A percentile compares a stretch with the other conserved stretches of the same genome.
Evolutionary conservation across 2,797 vertebrate genomes (phyloP).

Genomic region (Scarus forsteni): DNA sequence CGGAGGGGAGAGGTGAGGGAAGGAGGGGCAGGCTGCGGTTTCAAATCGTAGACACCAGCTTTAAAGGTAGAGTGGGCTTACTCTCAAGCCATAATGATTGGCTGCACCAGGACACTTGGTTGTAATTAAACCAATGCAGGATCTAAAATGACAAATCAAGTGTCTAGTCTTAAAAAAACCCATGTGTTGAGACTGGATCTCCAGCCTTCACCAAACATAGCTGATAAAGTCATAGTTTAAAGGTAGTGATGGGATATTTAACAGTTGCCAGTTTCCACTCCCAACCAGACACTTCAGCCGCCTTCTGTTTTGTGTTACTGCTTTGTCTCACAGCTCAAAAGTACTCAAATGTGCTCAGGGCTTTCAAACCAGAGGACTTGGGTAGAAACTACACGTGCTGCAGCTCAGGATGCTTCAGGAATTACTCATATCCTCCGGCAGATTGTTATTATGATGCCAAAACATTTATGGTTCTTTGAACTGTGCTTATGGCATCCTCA

Average conservation of each 20-base stretch:
- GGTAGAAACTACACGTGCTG: constrained; percentile 23
- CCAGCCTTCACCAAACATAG: too few species aligned
- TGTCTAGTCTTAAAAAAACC: too few species aligned
- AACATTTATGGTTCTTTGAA: constrained; percentile 38
- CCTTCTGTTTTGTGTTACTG: constrained; percentile 5
- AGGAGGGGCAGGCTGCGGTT: too few species aligned
- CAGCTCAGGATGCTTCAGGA: constrained; percentile 26
- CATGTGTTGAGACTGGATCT: too few species aligned
- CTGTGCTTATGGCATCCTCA: constrained; percentile 30
- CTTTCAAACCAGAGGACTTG: constrained; percentile 13
- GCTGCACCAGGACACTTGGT: too few species aligned
- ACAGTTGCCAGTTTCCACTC: constrained; percentile 36
- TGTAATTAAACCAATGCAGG: too few species aligned
- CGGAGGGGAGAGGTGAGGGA: too few species aligned
- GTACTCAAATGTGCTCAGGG: neutral
- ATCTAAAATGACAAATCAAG: too few species aligned
- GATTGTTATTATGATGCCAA: constrained; percentile 29
- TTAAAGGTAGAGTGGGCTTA: too few species aligned
- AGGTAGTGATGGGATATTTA: constrained; percentile 1
- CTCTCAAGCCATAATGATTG: too few species aligned
- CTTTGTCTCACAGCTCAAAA: neutral
- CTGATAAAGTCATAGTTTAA: too few species aligned
- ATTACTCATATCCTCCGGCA: constrained; percentile 14
- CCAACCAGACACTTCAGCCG: constrained; percentile 26
- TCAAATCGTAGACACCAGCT: too few species aligned